Base-by-base conservation (phyloP, 2,888 invertebrate genomes). In the Phaonia tiefii region DNA sequence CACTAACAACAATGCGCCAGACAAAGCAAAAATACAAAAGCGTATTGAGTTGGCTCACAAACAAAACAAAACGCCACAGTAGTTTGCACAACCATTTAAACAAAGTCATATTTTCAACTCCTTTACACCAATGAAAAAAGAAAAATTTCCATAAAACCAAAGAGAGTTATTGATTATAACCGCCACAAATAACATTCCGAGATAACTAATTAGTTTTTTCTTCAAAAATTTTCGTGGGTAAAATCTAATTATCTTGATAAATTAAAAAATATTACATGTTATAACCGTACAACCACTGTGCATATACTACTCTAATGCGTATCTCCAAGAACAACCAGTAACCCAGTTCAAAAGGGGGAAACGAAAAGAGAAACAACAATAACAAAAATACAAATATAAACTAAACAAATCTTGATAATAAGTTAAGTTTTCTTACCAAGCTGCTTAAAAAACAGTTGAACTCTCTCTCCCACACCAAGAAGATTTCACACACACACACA, bases 381-480 rank as follows among this genome's bases (percentile, higher is more conserved):
- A 31, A 31, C 31, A 44, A 11, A 44, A 56, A 65, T 42, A 49
- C 15, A 44, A 66, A 65, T 56, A 51, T 20, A 67, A 58, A 75
- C 31, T 42, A 22, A 69, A 72, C 75, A 75, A 72, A 75, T 75
- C 79, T 80, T 51, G 72, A 80, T 80, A 80, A 80, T 80, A 80
- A 72, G 72, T 72, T 75, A 66, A 44, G 42, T 70, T 60, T 54
- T 67, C 65, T 42, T 54, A 74, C 15, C 20, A 17, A 58, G 67
- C 65, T 37, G 58, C 46, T 58, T 67, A 66, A 44, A 66, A 46
- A 46, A 31, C 49, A 46, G 25, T 66, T 66, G 65, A 26, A 51
- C 25, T 15, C 25, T 56, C 13, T 20, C 58, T 15, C 31, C 17
- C 31, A 17, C n/a, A 46, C 15, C n/a, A 17, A 22, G 25, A 22